phyloP scores from a whole-genome alignment of 2,888 invertebrate species.

The Galerucella calmariensis region DNA sequence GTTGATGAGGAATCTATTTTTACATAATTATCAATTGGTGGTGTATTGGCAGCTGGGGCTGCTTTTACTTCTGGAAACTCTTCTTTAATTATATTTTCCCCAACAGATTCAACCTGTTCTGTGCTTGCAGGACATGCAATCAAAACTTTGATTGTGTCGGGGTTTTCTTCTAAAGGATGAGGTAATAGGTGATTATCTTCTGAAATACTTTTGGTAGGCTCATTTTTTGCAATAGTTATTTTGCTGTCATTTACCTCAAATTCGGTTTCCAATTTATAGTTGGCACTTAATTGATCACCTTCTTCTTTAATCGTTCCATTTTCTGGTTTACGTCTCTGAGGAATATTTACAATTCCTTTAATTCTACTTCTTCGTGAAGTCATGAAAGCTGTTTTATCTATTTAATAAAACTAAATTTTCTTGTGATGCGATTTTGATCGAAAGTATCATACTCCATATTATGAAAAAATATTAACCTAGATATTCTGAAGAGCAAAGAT shows the following conservation, averaged over 20 bases:
- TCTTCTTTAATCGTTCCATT: constrained; percentile 34
- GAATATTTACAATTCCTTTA: constrained; percentile 78
- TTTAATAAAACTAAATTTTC: background rate
- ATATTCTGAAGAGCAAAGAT: background rate
- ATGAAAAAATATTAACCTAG: background rate
- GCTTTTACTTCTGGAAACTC: constrained; percentile 3
- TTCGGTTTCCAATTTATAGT: background rate
- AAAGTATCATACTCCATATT: background rate
- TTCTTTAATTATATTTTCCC: background rate
- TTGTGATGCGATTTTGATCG: background rate
- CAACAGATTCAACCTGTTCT: background rate
- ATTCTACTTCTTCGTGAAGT: constrained; percentile 77
- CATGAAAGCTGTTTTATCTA: constrained; percentile 61
- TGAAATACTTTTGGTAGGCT: background rate
- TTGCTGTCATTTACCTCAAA: constrained; percentile 12
- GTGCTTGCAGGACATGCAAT: background rate
- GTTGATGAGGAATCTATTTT: constrained; percentile 35
- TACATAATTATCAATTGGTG: background rate
- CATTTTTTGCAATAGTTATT: constrained; percentile 6
- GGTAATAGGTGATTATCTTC: constrained; percentile 26
- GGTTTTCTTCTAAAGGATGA: constrained; percentile 17
- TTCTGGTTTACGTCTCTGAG: constrained; percentile 66
- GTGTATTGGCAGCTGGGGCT: constrained; percentile 2
- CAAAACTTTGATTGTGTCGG: constrained; percentile 4
- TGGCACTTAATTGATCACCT: constrained; percentile 15